Conservation (phyloP, 2,113 vertebrate species). For the Percina caprodes region DNA sequence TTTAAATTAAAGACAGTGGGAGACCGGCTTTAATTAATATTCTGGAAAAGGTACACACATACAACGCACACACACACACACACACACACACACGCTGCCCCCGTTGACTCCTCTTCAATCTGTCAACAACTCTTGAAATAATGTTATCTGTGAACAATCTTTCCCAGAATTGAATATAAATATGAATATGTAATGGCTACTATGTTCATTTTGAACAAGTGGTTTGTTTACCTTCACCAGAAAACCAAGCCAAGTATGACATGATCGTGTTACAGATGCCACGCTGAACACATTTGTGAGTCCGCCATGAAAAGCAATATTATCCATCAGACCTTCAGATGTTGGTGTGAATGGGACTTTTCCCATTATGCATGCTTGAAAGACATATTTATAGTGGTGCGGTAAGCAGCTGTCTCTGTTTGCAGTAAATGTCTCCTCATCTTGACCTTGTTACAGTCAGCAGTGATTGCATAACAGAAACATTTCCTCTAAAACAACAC, state of each 20-base stretch:
- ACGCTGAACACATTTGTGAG: background rate
- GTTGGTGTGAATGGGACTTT: conserved; percentile 10
- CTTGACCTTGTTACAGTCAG: conserved; percentile 13
- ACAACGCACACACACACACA: conserved; percentile 10
- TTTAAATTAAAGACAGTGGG: background rate
- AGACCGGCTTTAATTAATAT: background rate
- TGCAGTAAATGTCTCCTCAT: conserved; percentile 16
- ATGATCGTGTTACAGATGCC: background rate
- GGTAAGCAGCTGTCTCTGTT: conserved; percentile 11
- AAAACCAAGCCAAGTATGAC: background rate
- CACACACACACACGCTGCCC: conserved; percentile 6
- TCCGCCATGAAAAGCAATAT: background rate
- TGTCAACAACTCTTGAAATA: background rate
- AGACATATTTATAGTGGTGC: background rate
- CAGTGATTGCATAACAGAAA: conserved; percentile 24
- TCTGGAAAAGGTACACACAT: background rate
- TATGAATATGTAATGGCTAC: background rate
- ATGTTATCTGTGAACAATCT: background rate
- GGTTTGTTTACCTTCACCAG: conserved; percentile 9
- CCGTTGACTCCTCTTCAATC: background rate
- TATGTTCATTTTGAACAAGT: background rate
- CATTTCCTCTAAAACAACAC: conserved; percentile 19
- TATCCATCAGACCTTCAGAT: background rate
- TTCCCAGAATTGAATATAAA: background rate
- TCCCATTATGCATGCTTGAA: background rate